These are phyloP conservation scores for Leucoma salicis DNA, from an alignment of 2,888 invertebrate genomes.

Conservation along the genomic window DNA sequence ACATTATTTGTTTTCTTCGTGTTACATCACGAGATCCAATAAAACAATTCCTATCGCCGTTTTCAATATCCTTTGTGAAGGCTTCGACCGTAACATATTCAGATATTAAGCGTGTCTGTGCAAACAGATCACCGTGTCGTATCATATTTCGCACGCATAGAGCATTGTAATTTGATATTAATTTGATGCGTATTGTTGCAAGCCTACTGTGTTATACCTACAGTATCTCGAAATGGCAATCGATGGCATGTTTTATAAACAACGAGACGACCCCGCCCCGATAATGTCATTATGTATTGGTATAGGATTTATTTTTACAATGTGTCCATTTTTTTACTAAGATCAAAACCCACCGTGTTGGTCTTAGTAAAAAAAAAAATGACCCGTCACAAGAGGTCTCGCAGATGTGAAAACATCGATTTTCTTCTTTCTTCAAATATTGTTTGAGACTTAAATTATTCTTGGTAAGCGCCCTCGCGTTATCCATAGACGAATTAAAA, in stretches of 20 bases:
- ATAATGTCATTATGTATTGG: no score
- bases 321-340: no score
- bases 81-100: background rate
- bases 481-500: no score
- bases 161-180: conserved; percentile 27
- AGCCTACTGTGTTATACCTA: background rate
- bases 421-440: no score
- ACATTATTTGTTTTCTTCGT: background rate
- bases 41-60: conserved; percentile 2
- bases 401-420: no score
- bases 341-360: no score
- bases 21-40: background rate
- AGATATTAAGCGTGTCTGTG: background rate
- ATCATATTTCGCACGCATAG: conserved; percentile 26
- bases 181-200: conserved; percentile 28
- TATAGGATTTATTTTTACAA: no score
- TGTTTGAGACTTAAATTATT: no score
- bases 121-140: conserved; percentile 2
- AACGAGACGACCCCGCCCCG: conserved; percentile 4
- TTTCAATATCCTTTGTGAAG: conserved; percentile 4
- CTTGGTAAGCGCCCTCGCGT: no score
- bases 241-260: background rate
- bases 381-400: no score
- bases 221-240: conserved; percentile 1
- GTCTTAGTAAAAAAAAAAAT: no score